phyloP scores from a whole-genome alignment of 2,797 vertebrate genomes.

The Siniperca obscura region DNA sequence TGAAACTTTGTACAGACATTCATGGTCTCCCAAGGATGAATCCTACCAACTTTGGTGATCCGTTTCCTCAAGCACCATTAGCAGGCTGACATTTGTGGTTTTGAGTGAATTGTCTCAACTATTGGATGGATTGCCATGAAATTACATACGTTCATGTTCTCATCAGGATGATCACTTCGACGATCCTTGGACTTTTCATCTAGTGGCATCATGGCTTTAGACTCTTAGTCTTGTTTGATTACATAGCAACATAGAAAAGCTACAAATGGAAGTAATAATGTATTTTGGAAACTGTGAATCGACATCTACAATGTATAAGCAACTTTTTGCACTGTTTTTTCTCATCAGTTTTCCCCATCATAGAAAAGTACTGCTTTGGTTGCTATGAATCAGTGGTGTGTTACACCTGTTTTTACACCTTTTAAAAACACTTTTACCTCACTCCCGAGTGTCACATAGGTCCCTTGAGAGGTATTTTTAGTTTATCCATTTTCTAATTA shows the following conservation, averaged over 20 bases:
- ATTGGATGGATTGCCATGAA: not conserved
- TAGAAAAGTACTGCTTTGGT: not conserved
- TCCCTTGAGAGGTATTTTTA: slow-evolving; percentile 12
- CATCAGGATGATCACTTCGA: not conserved
- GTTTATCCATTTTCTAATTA: slow-evolving; percentile 13
- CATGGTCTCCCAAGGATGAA: not conserved
- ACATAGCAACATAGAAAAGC: not conserved
- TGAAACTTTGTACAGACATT: not conserved
- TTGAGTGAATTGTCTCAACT: not conserved
- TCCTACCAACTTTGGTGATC: not conserved
- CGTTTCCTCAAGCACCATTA: rapidly evolving
- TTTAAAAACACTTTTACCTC: slow-evolving; percentile 18
- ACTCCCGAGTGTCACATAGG: not conserved
- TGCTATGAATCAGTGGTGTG: not conserved
- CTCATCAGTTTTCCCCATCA: not conserved
- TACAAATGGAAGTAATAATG: not conserved
- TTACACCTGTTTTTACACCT: slow-evolving; percentile 1
- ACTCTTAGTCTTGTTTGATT: not conserved
- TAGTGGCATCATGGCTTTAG: not conserved
- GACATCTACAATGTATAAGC: too few species aligned
- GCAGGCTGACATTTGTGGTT: not conserved
- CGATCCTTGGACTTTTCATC: not conserved
- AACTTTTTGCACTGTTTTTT: not conserved
- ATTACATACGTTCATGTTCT: not conserved
- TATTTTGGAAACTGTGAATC: too few species aligned